Evolutionary conservation across 2,797 vertebrate species (phyloP), one percentile per base, ranked within the genome.

Genomic region (Sphenodon punctatus): DNA sequence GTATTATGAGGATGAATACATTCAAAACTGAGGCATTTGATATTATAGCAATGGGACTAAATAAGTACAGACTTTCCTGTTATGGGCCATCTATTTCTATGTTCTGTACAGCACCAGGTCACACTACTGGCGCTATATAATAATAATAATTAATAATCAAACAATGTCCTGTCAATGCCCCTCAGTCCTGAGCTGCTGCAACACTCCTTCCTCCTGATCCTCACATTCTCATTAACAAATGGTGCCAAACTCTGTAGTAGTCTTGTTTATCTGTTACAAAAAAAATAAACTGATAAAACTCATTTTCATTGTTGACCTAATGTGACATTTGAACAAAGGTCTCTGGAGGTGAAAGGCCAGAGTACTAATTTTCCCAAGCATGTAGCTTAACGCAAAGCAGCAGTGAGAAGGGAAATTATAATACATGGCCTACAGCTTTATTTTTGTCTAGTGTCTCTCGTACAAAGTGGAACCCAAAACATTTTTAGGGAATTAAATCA

Each of bases 401-500:
- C 71, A 32, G 12, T 1, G 5, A 74, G 75, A 63, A 80, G 66
- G 32, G 27, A 34, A 85, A 70, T 49, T 39, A 63, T 82, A 20
- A 23, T 45, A 20, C 16, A 10, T 17, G 59, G 38, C 2, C 1
- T 23, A 63, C n/a, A 15, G 60, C 65, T 34, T 49, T 81, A 13
- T 11, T 85, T 89, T 88, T 75, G 43, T 42, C 42, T 36, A 32
- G 22, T 49, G 16, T 85, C 66, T 55, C 77, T 74, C 32, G 36
- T 1, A 5, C 68, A 76, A 87, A 77, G 23, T 42, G 51, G 83
- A 76, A 81, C n/a, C 17, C 2, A 42, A 58, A 79, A 88, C 65
- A 58, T 72, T 82, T 80, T 73, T 39, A 49, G 38, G 39, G 43
- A 58, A 80, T 89, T 83, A 68, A 88, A 86, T 85, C 58, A 68